These are phyloP conservation scores for Neocrepidodera transversa DNA, from an alignment of 2,888 invertebrate genomes.

Conservation along the genomic window DNA sequence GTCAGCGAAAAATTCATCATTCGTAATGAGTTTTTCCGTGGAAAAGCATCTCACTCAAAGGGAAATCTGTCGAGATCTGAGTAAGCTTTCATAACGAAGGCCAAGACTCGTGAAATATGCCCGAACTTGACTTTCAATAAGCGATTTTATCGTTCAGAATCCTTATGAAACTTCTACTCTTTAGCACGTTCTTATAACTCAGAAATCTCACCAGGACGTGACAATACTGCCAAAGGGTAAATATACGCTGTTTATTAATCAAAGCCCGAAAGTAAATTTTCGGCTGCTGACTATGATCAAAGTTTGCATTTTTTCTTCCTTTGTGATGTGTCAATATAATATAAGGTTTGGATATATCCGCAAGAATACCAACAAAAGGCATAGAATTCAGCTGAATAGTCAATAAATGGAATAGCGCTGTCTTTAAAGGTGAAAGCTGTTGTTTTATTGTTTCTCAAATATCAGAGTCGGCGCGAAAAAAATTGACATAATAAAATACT, in stretches of 20 bases:
- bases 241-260: conserved; percentile 25
- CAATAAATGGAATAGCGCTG: conserved; percentile 5
- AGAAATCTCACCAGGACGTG: conserved; percentile 19
- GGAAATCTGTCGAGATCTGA: conserved; percentile 27
- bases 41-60: conserved; percentile 14
- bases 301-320: conserved; percentile 13
- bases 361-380: neutral
- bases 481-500: no score
- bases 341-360: conserved; percentile 6
- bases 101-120: conserved; percentile 31
- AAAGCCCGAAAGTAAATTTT: conserved; percentile 3
- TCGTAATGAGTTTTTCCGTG: conserved; percentile 18
- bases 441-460: neutral
- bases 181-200: conserved; percentile 26
- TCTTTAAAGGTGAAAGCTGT: neutral
- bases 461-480: no score
- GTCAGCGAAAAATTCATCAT: conserved; percentile 27
- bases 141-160: conserved; percentile 30
- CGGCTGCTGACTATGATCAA: conserved; percentile 7
- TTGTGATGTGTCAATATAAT: conserved; percentile 11
- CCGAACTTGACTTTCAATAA: conserved; percentile 33
- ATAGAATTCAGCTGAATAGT: conserved; percentile 2
- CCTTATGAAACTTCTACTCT: conserved; percentile 32
- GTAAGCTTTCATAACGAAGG: conserved; percentile 31
- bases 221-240: conserved; percentile 19